Base-by-base conservation (phyloP, 2,797 vertebrate species). In the Gephyroberyx darwinii region DNA sequence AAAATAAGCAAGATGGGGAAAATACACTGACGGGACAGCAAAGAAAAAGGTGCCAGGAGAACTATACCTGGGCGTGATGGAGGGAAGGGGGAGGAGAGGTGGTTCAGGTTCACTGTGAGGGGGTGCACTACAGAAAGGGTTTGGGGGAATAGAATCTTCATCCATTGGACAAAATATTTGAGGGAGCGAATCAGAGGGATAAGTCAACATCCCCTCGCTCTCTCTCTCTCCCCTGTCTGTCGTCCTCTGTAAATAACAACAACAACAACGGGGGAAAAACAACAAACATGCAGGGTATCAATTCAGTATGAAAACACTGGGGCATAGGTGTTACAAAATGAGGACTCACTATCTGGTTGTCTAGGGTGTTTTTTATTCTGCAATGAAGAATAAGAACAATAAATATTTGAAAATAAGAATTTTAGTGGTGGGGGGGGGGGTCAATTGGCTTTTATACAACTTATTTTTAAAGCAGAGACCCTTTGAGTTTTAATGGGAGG, bases 111-210 rank as follows among this genome's bases (percentile, higher is more conserved):
- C 83, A 86, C 73, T 90, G 78, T 86, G 87, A 73, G 85, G 74
- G 72, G 84, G 82, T 83, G 80, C 84, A 86, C 86, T 89, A 92
- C 75, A 88, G 53, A 90, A 86, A 79, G 85, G 85, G 69, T 79
- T 71, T 60, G 85, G 69, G 86, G 92, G 65, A 70, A 79, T 64
- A 51, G 69, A 73, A 88, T 90, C 89, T 82, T 90, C 93, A 83
- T 94, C 93, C 92, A 92, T 94, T 53, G 85, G 85, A 83, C 81
- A 83, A 80, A 88, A 84, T 84, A 91, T 77, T 52, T 87, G 85
- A 84, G 83, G 84, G 81, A 86, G 81, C 14, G 67, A 87, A 76
- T 90, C 86, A 87, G 88, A 84, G 85, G 89, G 71, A 71, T 75
- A 84, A 60, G 88, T 91, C 87, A 93, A 87, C 90, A 93, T 92